These are phyloP conservation scores for Pitta sordida DNA, from an alignment of 2,113 vertebrate species.

Conservation along the genomic window DNA sequence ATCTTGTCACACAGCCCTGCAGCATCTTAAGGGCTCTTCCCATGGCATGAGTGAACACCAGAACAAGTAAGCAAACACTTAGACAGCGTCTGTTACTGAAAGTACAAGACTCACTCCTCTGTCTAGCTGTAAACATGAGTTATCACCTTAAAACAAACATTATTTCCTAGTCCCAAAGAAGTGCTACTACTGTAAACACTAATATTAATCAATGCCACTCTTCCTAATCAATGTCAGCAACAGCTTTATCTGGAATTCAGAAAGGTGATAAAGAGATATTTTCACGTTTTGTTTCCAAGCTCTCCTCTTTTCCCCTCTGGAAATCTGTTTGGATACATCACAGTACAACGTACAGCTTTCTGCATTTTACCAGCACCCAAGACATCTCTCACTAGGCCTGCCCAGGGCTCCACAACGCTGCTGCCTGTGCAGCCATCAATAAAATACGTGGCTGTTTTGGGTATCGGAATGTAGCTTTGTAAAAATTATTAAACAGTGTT, in stretches of 20 bases:
- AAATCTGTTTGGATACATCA: too few species aligned
- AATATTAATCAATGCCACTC: too few species aligned
- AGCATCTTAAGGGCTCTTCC: rapidly evolving
- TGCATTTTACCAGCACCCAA: too few species aligned
- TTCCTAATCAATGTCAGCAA: background rate
- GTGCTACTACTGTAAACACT: background rate
- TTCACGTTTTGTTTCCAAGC: background rate
- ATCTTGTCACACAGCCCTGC: background rate
- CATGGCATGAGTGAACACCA: background rate
- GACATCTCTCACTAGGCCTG: too few species aligned
- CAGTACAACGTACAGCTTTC: too few species aligned
- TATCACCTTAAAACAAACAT: background rate
- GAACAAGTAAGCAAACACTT: background rate
- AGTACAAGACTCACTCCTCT: background rate
- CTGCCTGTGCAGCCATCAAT: too few species aligned
- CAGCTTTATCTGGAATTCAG: background rate
- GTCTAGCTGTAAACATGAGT: background rate
- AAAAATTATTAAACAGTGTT: too few species aligned
- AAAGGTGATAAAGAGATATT: background rate
- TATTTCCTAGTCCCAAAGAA: background rate
- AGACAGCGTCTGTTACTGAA: background rate
- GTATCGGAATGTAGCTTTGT: too few species aligned
- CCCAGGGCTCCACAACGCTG: too few species aligned
- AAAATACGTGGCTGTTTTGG: too few species aligned
- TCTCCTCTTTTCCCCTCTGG: background rate